phyloP scores from a whole-genome alignment of 1,140 invertebrate genomes.

The Lucilia cuprina region DNA sequence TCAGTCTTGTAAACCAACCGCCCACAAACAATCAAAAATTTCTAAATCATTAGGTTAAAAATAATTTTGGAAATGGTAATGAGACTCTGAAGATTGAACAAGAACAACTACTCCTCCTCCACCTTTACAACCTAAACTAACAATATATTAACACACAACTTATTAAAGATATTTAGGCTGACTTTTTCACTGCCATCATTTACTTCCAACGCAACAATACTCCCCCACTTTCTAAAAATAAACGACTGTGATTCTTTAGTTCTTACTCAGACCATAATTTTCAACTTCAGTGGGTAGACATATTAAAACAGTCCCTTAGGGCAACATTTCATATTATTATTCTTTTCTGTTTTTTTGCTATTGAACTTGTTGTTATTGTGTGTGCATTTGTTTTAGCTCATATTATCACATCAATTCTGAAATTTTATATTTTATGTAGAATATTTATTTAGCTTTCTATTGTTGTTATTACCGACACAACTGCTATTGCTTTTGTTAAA shows the following conservation, averaged over 20 bases:
- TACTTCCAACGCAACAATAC: neutral
- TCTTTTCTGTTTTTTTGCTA: neutral
- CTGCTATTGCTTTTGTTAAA: neutral
- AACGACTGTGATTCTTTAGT: neutral
- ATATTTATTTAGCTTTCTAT: neutral
- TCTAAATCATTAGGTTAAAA: conserved; percentile 55
- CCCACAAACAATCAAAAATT: conserved; percentile 62
- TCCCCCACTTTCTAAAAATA: neutral
- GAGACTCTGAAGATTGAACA: neutral
- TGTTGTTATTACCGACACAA: neutral
- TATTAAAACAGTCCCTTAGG: conserved; percentile 29
- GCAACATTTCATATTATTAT: conserved; percentile 17
- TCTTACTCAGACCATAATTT: neutral
- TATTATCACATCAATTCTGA: neutral
- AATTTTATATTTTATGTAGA: neutral
- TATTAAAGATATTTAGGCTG: conserved; percentile 22
- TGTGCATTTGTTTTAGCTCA: neutral
- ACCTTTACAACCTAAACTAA: neutral
- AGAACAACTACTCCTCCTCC: neutral
- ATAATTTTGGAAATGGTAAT: neutral
- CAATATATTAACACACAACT: neutral
- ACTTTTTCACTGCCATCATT: neutral
- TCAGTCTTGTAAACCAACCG: conserved; percentile 42
- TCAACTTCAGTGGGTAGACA: neutral
- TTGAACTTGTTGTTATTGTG: neutral